Base-by-base conservation (phyloP, 2,888 invertebrate genomes). In the Eilema caniola region DNA sequence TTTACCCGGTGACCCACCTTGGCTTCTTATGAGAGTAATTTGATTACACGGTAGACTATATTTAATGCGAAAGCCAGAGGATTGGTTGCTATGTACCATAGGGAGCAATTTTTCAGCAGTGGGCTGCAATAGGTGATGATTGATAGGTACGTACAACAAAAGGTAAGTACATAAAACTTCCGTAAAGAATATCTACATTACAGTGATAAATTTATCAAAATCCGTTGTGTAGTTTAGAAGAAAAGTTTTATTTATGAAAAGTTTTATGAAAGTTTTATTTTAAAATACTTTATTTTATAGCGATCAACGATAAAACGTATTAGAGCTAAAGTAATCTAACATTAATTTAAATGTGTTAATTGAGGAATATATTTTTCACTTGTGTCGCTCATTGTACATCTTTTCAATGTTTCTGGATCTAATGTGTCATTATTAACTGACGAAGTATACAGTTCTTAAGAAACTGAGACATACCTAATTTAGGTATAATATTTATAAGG, bases 391-490 rank as follows among this genome's bases (percentile, higher is more conserved):
- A 53, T n/a, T 53, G n/a, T 53, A 53, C 53, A 31, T 59, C n/a
- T 60, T 10, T 28, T 28, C 65, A 74, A 78, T 74, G 79, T 75
- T 77, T 78, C 70, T 79, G 80, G 80, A 76, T 83, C 81, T 77
- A 82, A 80, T 82, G 82, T 81, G 84, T 83, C 84, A 85, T 84
- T 85, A 85, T 83, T 86, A 84, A 84, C 59, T 28, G 53, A 67
- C 37, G 53, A 57, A 24, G 57, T 70, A 59, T 59, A 37, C 53
- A 65, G 53, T 53, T 53, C 53, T n/a, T 53, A 53, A 53, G 53
- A 53, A 53, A 53, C 10, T 53, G 0, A n/a, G n/a, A n/a, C 10
- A 53, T 53, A 16, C 41, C 41, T 41, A n/a, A 53, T n/a, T 53
- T 53, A n/a, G 53, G 53, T n/a, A 53, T n/a, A 33, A 33, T 33